These are phyloP conservation scores for Pristionchus maxplancki DNA, from an alignment of 2,888 invertebrate species.

Conservation along the genomic window DNA sequence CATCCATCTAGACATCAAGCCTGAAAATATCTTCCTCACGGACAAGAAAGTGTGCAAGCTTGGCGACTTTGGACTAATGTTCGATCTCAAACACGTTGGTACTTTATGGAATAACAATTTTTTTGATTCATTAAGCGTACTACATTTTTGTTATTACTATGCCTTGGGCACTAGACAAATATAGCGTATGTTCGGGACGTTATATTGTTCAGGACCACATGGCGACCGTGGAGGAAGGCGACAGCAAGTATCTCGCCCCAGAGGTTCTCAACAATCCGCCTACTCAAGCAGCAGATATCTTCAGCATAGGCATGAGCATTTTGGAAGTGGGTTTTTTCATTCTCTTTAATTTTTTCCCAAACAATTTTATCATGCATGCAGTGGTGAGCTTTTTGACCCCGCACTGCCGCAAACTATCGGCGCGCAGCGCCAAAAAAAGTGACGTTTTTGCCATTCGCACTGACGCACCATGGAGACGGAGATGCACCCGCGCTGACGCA, in stretches of 20 bases:
- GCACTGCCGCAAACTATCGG: no score
- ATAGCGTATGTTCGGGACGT: no score
- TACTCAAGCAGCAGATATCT: slow-evolving; percentile 85
- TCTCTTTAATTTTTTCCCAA: not conserved
- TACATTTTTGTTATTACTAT: not conserved
- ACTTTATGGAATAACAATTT: no score
- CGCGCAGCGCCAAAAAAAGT: no score
- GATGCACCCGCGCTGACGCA: no score
- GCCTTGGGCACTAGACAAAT: no score
- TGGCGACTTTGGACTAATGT: slow-evolving; percentile 86
- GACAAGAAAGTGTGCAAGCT: slow-evolving; percentile 84
- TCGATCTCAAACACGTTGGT: slow-evolving; percentile 81
- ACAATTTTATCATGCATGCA: no score
- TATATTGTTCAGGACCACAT: slow-evolving; percentile 49
- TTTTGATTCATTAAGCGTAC: not conserved
- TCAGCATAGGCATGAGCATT: slow-evolving; percentile 85
- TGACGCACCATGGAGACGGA: no score
- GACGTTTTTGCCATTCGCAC: no score
- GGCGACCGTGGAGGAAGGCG: slow-evolving; percentile 82
- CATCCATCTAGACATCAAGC: slow-evolving; percentile 87
- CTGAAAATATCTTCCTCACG: slow-evolving; percentile 86
- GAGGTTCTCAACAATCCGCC: slow-evolving; percentile 84
- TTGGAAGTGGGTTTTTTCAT: slow-evolving; percentile 80
- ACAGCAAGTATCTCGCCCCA: slow-evolving; percentile 86
- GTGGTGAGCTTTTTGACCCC: no score